Evolutionary conservation across 2,797 vertebrate genomes (phyloP), one percentile per base, ranked within the genome.

Genomic region (Cyprinella venusta): DNA sequence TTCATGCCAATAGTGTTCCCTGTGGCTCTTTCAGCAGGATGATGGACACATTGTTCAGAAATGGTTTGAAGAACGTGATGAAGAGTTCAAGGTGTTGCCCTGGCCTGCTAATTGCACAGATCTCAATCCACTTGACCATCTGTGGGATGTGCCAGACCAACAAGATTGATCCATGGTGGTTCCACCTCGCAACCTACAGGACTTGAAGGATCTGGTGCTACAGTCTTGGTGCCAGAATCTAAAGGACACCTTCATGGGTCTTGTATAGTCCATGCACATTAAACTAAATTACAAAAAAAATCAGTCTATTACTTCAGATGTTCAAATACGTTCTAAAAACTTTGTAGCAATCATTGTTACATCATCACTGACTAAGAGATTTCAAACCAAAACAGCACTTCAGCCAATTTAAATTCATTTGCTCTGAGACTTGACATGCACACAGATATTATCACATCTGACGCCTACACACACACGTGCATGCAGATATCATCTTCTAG

Each of bases 401-500:
- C 65, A 78, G 65, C 78, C 26, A 48, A 45, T 21, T 26, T 26
- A 63, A 82, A 76, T 68, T 65, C 24, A 76, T 82, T 72, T 6
- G 63, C 52, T 24, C 67, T 19, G 40, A 79, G 70, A 79, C 70
- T 15, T 80, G 38, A 65, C 71, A 80, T 52, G 26, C 76, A 83
- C 68, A 72, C 24, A 78, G 74, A 78, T 77, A 82, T 54, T 7
- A 80, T 76, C 71, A 80, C 63, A 38, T 75, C 75, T 68, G 64
- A 80, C 26, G 68, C 74, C 56, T 75, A 70, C 64, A 78, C 70
- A 80, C 42, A 12, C 42, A 42, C 26, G 69, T 76, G 69, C 65
- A 71, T 36, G 21, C 67, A n/a, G 69, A 88, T 84, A 83, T 82
- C 77, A 86, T 88, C 75, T 18, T 76, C 79, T 76, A 52, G 85